Percentiles rank a stretch among this genome's conserved stretches.
phyloP scores from a whole-genome alignment of 2,888 invertebrate genomes.

The Harmothoe impar region DNA sequence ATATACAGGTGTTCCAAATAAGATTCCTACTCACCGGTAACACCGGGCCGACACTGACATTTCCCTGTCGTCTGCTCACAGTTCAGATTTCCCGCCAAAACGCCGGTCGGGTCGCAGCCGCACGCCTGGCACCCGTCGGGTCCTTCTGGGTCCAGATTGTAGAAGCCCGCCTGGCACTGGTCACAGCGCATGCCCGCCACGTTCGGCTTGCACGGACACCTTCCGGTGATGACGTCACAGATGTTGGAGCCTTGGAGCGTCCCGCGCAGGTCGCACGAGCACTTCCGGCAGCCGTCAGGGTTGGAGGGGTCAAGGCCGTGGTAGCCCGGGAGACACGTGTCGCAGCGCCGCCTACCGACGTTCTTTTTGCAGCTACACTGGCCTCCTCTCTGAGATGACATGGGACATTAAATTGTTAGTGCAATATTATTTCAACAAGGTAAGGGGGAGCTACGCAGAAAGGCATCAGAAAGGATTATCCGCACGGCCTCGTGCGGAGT shows the following conservation, averaged over 20 bases:
- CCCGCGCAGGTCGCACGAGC: constrained; percentile 56
- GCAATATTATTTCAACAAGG: no score
- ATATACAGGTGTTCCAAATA: no score
- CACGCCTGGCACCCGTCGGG: constrained; percentile 53
- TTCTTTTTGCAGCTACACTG: constrained; percentile 69
- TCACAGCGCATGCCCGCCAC: constrained; percentile 72
- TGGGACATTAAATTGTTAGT: no score
- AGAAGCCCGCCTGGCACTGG: constrained; percentile 70
- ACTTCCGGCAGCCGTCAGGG: constrained; percentile 51
- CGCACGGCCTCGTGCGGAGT: no score
- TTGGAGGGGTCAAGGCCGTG: constrained; percentile 51
- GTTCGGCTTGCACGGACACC: constrained; percentile 72
- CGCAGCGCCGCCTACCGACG: constrained; percentile 63
- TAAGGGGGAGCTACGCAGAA: no score
- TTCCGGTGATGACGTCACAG: constrained; percentile 65
- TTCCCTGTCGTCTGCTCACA: constrained; percentile 55
- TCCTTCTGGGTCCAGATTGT: constrained; percentile 4
- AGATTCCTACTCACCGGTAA: constrained; percentile 18
- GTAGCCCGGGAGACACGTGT: constrained; percentile 60
- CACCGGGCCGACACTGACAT: constrained; percentile 46
- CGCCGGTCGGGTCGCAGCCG: constrained; percentile 56
- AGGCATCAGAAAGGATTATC: no score
- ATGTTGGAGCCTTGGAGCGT: neutral
- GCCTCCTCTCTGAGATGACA: constrained; percentile 65
- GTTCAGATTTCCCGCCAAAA: neutral